Base-by-base conservation (phyloP, 1,140 invertebrate genomes). In the Eciton burchellii region DNA sequence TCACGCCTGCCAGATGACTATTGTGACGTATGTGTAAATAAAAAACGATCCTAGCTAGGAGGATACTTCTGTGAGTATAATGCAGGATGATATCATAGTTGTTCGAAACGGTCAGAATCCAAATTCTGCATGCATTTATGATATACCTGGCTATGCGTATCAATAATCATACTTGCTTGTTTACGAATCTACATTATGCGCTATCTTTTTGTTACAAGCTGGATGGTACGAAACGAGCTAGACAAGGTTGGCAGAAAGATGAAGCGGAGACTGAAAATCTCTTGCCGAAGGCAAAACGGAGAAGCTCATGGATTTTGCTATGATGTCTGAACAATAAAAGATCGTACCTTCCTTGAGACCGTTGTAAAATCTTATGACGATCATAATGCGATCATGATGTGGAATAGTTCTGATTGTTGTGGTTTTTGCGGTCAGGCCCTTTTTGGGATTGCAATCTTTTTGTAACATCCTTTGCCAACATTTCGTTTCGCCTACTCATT, bases 311-410 rank as follows among this genome's bases (percentile, higher is more conserved):
- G 79, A 65, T 74, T 86, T 81, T 56, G 56, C 81, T 41, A 52
- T n/a, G 35, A 70, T 81, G 49, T 65, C 45, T 56, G 21, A 47
- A 89, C 86, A 82, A 88, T 89, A 90, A 90, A 90, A 83, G 77
- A 76, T 19, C 47, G 59, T 66, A 19, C 59, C 88, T 35, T 35
- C 81, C 87, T 92, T 92, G 88, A 84, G 88, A 84, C 86, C 47
- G 89, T 84, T 89, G 90, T 92, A 92, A 92, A 92, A 91, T 87
- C 90, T 90, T 91, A 92, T 84, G 84, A 84, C 88, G 91, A 92
- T 91, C 89, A 87, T 92, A 92, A 92, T 88, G 88, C 82, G 90
- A 92, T 92, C 89, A 89, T 89, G 83, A 91, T 85, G 88, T 81
- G 86, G 87, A 90, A 87, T 73, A 82, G 82, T 74, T 57, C 79